Base-by-base conservation (phyloP, 1,140 invertebrate species). In the Bombus polaris region DNA sequence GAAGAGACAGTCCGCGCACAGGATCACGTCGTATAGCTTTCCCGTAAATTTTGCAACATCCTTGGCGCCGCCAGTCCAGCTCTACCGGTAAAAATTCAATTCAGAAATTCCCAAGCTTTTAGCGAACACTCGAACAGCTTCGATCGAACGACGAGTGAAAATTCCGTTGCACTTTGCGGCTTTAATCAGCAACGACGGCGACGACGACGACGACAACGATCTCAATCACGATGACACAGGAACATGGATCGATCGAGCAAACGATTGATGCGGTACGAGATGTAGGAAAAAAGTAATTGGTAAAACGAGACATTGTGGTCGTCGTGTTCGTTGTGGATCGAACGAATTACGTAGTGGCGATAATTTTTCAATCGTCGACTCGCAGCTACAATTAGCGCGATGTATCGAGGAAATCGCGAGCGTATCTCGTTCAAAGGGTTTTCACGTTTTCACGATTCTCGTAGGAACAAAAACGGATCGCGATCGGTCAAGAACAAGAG, bases 1-100 rank as follows among this genome's bases (percentile, higher is more conserved):
- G 94, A 98, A 98, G 70, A 98, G 93, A 94, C 98, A 98, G 93
- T 98, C 97, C 15, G 98, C 97, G 90, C 97, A 97, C 3, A 98
- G 93, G 57, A 98, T 96, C 39, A 97, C 95, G 94, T 98, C 97
- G 93, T 97, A 98, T 9, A 93, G 87, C 10, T 90, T 92, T 13
- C 93, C 91, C 65, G 72, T 92, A 92, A 75, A 78, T 62, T 32
- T 87, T 1, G 75, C n/a, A 76, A 86, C 37, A 73, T 93, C 94
- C 74, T 89, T 89, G n/a, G 71, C 68, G 25, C 93, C 90, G 18
- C 87, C 66, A 22, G 86, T 88, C 91, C 93, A 91, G 42, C 78
- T 93, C 94, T 94, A 89, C 53, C 75, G 59, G 85, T 84, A 85
- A 83, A 90, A 90, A 88, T 88, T 77, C 44, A 68, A 85, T 86